Base-by-base conservation (phyloP, 2,113 vertebrate species). In the Carassius carassius region DNA sequence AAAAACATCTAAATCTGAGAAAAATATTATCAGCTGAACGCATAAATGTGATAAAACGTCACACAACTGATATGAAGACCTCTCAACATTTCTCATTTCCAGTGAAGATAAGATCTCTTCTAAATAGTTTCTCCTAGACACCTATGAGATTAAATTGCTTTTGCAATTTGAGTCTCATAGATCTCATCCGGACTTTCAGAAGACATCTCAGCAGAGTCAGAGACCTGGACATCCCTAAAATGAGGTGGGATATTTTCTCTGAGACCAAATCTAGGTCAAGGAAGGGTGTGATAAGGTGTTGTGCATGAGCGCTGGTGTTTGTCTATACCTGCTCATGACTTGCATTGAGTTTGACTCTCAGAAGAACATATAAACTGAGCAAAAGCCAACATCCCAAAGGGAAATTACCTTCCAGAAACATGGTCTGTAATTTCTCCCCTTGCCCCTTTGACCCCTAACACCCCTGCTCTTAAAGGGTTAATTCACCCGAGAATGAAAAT, bases 281-380 rank as follows among this genome's bases (percentile, higher is more conserved):
- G 41, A 54, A 70, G 69, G 25, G 35, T 49, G 12, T 60, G 58
- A 72, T 81, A 51, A 19, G 44, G n/a, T 77, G 58, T 56, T 58
- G 23, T 25, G 12, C 77, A 62, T 67, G 47, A 21, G 63, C n/a
- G 29, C 44, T 29, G n/a, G 79, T 85, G 81, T 81, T 49, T 74
- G n/a, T 63, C 44, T 67, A 84, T 63, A 78, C 76, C 60, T 83
- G 78, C 83, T 81, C 78, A 73, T 82, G 44, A 32, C 77, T 19
- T 83, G 8, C 35, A 81, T 47, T 88, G 29, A 74, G 35, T 89
- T 82, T 84, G 76, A 86, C 76, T 75, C 87, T 72, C 63, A 65
- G 86, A 81, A 74, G 90, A 90, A 88, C 92, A 93, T 91, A 92
- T 92, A 91, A 89, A 84, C 82, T 54, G 73, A 62, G 90, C 91